A percentile compares a stretch with the other conserved stretches of the same genome.
These are phyloP conservation scores for Megalops atlanticus DNA, from an alignment of 2,113 vertebrate species.

Conservation along the genomic window DNA sequence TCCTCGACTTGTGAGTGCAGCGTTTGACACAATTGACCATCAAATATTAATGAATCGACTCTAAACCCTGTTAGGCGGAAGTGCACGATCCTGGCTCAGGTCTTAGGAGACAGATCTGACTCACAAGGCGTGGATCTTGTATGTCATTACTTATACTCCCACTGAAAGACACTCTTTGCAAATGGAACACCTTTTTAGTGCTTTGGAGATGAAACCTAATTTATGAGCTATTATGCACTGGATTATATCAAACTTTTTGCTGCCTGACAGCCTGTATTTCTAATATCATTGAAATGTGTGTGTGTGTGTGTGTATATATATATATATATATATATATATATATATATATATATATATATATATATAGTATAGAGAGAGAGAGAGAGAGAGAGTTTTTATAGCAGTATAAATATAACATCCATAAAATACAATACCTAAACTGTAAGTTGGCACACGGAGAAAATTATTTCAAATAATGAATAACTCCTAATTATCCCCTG, in stretches of 20 bases:
- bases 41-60: neutral
- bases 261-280: too few relatives aligned
- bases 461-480: slow-evolving; percentile 72
- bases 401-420: too few relatives aligned
- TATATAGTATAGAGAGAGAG: too few relatives aligned
- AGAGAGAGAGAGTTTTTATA: too few relatives aligned
- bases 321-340: too few relatives aligned
- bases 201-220: neutral
- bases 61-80: neutral
- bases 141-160: neutral
- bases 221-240: too few relatives aligned
- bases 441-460: slow-evolving; percentile 50
- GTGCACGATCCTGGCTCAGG: neutral
- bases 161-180: too few relatives aligned
- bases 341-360: too few relatives aligned
- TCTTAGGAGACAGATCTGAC: neutral
- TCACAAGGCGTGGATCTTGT: neutral
- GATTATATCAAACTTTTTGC: too few relatives aligned
- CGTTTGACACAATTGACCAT: neutral
- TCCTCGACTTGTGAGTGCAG: neutral
- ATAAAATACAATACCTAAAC: neutral
- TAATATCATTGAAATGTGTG: too few relatives aligned
- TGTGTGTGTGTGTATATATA: too few relatives aligned
- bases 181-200: too few relatives aligned
- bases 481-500: slow-evolving; percentile 72